phyloP scores from a whole-genome alignment of 2,113 vertebrate species.

The Gymnarchus niloticus region DNA sequence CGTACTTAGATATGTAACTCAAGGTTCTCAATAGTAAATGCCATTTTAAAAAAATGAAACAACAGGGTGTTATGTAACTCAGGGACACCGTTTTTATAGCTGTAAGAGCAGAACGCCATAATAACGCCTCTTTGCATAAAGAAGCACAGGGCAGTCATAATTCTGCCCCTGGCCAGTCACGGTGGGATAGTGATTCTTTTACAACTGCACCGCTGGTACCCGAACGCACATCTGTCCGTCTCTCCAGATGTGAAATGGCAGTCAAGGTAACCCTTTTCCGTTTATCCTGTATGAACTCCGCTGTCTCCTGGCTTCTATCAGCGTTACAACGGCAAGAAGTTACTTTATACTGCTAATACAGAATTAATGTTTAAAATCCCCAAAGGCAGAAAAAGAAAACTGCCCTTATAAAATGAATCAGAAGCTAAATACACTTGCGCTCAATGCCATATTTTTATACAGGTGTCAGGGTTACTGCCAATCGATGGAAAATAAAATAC shows the following conservation, averaged over 20 bases:
- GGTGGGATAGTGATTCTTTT: too few species aligned
- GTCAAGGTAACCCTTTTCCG: neutral
- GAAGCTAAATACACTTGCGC: neutral
- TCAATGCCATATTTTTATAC: neutral
- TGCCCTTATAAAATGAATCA: neutral
- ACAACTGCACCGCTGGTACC: neutral
- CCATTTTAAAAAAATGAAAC: neutral
- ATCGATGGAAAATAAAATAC: neutral
- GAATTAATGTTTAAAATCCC: neutral
- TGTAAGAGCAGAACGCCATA: neutral
- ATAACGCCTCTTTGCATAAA: neutral
- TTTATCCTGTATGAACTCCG: too few species aligned
- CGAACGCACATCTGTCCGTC: neutral
- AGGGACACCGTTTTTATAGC: neutral
- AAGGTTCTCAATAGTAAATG: neutral
- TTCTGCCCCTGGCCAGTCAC: too few species aligned
- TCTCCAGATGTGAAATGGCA: neutral
- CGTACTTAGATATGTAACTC: neutral
- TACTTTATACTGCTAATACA: neutral
- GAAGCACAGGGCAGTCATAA: too few species aligned
- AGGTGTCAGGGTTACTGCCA: neutral
- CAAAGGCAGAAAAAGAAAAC: neutral
- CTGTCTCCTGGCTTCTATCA: neutral
- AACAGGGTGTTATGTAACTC: neutral
- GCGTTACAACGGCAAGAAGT: neutral